Base-by-base conservation (phyloP, 2,888 invertebrate genomes). In the Pristionchus mayeri region DNA sequence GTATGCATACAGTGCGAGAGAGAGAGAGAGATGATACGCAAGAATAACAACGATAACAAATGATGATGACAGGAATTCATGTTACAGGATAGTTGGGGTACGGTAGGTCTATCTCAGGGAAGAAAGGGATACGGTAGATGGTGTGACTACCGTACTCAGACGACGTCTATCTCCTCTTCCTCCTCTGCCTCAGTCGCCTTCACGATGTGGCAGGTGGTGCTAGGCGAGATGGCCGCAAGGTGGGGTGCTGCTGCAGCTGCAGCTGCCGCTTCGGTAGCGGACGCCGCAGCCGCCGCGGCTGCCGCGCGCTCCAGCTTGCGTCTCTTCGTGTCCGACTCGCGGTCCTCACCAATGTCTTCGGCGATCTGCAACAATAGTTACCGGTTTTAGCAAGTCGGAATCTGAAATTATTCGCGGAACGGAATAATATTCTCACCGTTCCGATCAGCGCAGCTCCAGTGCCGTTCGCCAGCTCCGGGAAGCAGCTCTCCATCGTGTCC, bases 401-500 rank as follows among this genome's bases (percentile, higher is more conserved):
- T n/a, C n/a, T 16, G 4, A 54, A 54, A n/a, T 54, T 16, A 54
- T 54, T n/a, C n/a, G n/a, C n/a, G n/a, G n/a, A 44, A 44, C 13
- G 13, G 6, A 13, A 44, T 44, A 44, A 44, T 44, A 44, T n/a
- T n/a, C 44, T 44, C 16, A 78, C 76, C 76, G 50, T 50, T 24
- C 76, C 76, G 34, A 78, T 48, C 21, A 78, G 27, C 18, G 50
- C 48, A 4, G 30, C 30, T 13, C 76, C 76, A 3, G 76, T 50
- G 34, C 40, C 21, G 18, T 30, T 50, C 48, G 81, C 63, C 48
- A 82, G 48, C 27, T 82, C 81, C 21, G 81, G 81, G 81, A 82
- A 82, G 81, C 81, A 82, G 30, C 81, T 82, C 63, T 82, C 81
- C 63, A 82, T 37, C 34, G 81, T 82, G 24, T 82, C 81, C 81